These are phyloP conservation scores for Podotricha telesiphe DNA, from an alignment of 2,888 invertebrate species.

Conservation along the genomic window DNA sequence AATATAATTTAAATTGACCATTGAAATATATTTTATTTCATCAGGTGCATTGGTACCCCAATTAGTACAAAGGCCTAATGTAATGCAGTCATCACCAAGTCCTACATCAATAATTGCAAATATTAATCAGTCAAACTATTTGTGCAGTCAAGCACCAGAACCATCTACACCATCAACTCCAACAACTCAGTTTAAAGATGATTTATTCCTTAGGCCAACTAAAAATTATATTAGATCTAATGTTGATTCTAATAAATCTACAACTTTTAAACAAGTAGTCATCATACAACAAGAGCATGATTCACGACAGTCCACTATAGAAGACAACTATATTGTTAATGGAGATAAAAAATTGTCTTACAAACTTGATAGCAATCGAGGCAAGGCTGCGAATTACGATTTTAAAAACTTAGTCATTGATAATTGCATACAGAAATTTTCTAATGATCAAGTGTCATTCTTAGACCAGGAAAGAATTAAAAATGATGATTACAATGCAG, in stretches of 20 bases:
- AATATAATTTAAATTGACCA: not conserved
- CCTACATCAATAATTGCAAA: conserved; percentile 76
- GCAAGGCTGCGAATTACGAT: conserved; percentile 59
- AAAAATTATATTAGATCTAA: conserved; percentile 43
- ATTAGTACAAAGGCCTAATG: conserved; percentile 63
- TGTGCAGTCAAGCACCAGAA: conserved; percentile 67
- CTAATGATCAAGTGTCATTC: conserved; percentile 50
- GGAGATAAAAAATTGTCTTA: conserved; percentile 48
- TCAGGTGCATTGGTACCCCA: conserved; percentile 64
- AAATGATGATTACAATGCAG: conserved; percentile 48
- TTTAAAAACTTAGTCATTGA: conserved; percentile 64
- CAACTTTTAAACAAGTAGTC: conserved; percentile 63
- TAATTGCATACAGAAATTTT: conserved; percentile 54
- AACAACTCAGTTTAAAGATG: conserved; percentile 41
- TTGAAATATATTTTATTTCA: not conserved
- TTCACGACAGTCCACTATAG: conserved; percentile 36
- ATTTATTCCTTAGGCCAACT: conserved; percentile 58
- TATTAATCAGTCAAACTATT: conserved; percentile 77
- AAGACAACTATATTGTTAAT: conserved; percentile 50
- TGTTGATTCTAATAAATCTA: conserved; percentile 49
- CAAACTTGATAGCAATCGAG: conserved; percentile 47
- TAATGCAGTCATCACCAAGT: conserved; percentile 75
- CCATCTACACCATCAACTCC: conserved; percentile 48
- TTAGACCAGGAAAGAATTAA: conserved; percentile 48
- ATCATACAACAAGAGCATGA: conserved; percentile 56